These are phyloP conservation scores for Phylloscopus whistleri DNA, from an alignment of 2,113 vertebrate species.

Conservation along the genomic window DNA sequence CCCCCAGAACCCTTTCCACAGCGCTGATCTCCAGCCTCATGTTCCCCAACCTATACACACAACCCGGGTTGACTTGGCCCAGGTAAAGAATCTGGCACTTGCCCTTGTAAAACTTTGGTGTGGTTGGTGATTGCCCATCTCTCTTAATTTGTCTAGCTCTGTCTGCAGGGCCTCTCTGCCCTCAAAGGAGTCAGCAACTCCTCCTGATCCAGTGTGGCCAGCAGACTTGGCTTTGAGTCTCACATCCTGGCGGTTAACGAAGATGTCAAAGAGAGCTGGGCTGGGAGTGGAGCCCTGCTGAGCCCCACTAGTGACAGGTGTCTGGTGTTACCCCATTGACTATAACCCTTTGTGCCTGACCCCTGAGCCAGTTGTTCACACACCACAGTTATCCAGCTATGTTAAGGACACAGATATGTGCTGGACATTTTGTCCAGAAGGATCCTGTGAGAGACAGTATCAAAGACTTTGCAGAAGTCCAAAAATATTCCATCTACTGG, in stretches of 20 bases:
- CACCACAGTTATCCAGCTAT: not conserved
- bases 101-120: accelerated
- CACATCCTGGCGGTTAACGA: not conserved
- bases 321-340: not conserved
- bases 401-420: not conserved
- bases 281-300: not conserved
- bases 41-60: not conserved
- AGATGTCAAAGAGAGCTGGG: not conserved
- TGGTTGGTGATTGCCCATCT: not conserved
- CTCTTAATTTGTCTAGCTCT: not conserved
- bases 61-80: not conserved
- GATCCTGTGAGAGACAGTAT: too few relatives aligned
- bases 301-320: not conserved
- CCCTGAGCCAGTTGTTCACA: accelerated
- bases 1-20: not conserved
- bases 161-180: not conserved
- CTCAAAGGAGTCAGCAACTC: not conserved
- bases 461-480: not conserved
- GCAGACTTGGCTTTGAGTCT: not conserved
- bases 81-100: not conserved
- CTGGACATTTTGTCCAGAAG: not conserved
- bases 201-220: too few relatives aligned
- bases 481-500: not conserved
- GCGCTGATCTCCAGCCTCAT: accelerated
- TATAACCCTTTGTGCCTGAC: not conserved